Percentiles rank a stretch among this genome's conserved stretches.
phyloP scores from a whole-genome alignment of 2,797 vertebrate genomes.

The Periophthalmus magnuspinnatus region DNA sequence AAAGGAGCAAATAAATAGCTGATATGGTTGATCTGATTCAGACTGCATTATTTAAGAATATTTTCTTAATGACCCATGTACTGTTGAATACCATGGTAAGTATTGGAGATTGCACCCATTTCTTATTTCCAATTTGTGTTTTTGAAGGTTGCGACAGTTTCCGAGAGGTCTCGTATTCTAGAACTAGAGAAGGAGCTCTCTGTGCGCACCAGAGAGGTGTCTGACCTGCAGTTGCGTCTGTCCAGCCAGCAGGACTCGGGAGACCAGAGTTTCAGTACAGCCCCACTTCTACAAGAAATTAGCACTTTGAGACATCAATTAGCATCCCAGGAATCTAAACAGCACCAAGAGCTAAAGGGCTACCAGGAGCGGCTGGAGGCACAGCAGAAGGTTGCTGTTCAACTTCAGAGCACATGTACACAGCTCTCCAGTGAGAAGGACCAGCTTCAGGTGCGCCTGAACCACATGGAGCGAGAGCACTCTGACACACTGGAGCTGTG shows the following conservation, averaged over 20 bases:
- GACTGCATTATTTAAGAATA: background rate
- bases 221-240: constrained; percentile 85
- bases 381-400: constrained; percentile 79
- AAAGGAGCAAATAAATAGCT: background rate
- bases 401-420: constrained; percentile 79
- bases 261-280: constrained; percentile 68
- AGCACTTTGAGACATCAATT: constrained; percentile 85
- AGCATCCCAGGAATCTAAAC: constrained; percentile 73
- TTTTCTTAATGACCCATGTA: background rate
- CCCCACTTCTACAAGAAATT: constrained; percentile 87
- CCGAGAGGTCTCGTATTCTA: constrained; percentile 96
- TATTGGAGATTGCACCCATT: constrained; percentile 3
- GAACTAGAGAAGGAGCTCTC: constrained; percentile 91
- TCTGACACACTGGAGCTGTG: constrained; percentile 80
- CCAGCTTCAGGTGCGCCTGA: constrained; percentile 82
- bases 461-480: constrained; percentile 87
- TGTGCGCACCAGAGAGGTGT: constrained; percentile 84
- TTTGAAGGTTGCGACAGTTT: constrained; percentile 93
- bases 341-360: constrained; percentile 75
- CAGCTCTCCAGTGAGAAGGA: constrained; percentile 86
- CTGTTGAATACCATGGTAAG: constrained; percentile 9
- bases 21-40: background rate
- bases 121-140: constrained; percentile 56
- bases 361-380: constrained; percentile 79
- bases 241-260: constrained; percentile 77